These are phyloP conservation scores for Coecobrya sp. DNA, from an alignment of 2,888 invertebrate genomes.

Conservation along the genomic window DNA sequence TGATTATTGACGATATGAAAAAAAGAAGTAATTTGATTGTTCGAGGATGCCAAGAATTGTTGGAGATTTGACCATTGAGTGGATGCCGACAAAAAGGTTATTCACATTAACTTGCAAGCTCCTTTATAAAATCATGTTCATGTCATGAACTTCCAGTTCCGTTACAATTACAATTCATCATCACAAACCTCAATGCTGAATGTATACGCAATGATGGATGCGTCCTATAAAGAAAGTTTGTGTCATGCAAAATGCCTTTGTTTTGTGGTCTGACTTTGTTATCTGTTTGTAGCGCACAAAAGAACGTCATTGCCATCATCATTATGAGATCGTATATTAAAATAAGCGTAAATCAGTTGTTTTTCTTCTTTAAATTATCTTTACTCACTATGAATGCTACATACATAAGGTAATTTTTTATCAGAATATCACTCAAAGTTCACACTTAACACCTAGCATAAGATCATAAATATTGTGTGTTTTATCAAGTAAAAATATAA, in stretches of 20 bases:
- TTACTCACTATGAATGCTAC: not conserved
- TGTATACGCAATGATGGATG: not conserved
- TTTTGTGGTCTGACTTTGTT: slow-evolving; percentile 24
- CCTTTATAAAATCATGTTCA: slow-evolving; percentile 28
- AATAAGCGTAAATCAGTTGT: not conserved
- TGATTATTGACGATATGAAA: not conserved
- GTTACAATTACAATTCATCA: no score
- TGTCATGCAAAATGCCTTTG: slow-evolving; percentile 14
- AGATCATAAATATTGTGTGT: not conserved
- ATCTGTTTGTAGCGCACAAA: not conserved
- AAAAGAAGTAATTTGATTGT: not conserved
- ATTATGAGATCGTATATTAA: not conserved
- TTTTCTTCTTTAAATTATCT: not conserved
- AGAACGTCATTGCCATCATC: slow-evolving; percentile 1
- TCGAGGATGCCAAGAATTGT: slow-evolving; percentile 50
- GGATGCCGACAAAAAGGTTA: slow-evolving; percentile 54
- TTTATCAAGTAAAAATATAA: not conserved
- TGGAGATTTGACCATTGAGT: slow-evolving; percentile 1
- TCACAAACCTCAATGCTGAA: no score
- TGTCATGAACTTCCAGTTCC: slow-evolving; percentile 61
- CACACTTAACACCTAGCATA: not conserved
- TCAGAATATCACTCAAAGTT: not conserved
- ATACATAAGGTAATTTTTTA: not conserved
- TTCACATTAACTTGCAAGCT: slow-evolving; percentile 45
- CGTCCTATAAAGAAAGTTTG: not conserved